Conservation (phyloP, 2,797 vertebrate species). For the Pachyuromys duprasi region DNA sequence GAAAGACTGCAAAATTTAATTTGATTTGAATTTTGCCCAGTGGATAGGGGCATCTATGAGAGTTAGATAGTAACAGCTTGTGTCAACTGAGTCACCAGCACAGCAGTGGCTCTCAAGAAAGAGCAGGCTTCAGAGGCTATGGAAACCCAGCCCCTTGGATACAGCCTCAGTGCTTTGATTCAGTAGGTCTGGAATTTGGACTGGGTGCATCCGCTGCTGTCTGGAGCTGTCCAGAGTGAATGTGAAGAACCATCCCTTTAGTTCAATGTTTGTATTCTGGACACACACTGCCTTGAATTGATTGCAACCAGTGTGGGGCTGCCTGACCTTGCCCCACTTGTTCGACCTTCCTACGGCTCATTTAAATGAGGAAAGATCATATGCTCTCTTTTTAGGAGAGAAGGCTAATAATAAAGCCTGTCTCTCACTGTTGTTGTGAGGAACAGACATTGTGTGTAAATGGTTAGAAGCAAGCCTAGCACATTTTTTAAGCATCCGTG, state of each 20-base stretch:
- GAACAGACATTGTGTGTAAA: not conserved
- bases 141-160: not conserved
- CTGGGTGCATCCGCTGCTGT: not conserved
- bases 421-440: not conserved
- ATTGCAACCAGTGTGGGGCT: not conserved
- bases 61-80: not conserved
- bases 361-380: not conserved
- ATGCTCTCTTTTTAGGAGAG: not conserved
- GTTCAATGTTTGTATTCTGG: not conserved
- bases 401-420: not conserved
- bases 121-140: fast-evolving
- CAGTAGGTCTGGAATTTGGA: not conserved
- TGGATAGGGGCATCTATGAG: not conserved
- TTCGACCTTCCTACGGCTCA: not conserved
- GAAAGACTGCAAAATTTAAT: not conserved
- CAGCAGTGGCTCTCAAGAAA: not conserved
- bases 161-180: no score
- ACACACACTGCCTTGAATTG: not conserved
- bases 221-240: not conserved
- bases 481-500: not conserved
- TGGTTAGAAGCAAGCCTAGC: not conserved
- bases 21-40: not conserved
- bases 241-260: fast-evolving
- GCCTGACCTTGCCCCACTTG: not conserved
- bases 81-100: not conserved